phyloP scores from a whole-genome alignment of 2,113 vertebrate genomes.

The Nothoprocta pentlandii region DNA sequence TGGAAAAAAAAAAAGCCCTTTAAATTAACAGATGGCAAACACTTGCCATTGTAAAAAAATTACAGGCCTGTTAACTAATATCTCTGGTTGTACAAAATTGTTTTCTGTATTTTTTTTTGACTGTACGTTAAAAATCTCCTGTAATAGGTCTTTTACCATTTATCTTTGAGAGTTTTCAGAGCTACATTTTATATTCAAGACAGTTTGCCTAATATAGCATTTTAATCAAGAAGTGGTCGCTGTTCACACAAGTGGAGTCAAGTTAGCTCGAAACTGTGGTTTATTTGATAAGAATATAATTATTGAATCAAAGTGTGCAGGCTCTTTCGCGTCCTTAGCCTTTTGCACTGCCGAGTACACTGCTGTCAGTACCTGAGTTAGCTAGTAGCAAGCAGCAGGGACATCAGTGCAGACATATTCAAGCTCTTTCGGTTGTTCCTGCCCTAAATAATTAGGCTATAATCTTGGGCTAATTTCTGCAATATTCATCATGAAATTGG shows the following conservation, averaged over 20 bases:
- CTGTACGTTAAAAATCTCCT: neutral
- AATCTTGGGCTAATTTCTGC: neutral
- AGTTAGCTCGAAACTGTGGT: neutral
- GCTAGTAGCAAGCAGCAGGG: neutral
- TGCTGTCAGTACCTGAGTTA: neutral
- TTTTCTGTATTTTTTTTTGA: constrained; percentile 5
- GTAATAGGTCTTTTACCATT: neutral
- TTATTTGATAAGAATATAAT: neutral
- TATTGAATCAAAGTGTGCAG: neutral
- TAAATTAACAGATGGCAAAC: neutral
- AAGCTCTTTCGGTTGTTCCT: neutral
- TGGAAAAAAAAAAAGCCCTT: neutral
- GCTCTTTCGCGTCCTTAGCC: neutral
- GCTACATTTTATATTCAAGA: neutral
- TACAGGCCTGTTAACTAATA: neutral
- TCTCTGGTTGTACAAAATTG: neutral
- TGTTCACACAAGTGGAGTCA: neutral
- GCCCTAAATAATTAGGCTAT: neutral
- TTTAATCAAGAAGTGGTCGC: neutral
- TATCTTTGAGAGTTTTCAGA: neutral
- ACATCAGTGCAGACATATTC: neutral
- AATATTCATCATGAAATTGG: neutral
- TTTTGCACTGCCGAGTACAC: neutral
- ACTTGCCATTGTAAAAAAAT: no score
- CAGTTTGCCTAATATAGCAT: neutral